Conservation (phyloP, 2,113 vertebrate genomes). For the Chroicocephalus ridibundus region DNA sequence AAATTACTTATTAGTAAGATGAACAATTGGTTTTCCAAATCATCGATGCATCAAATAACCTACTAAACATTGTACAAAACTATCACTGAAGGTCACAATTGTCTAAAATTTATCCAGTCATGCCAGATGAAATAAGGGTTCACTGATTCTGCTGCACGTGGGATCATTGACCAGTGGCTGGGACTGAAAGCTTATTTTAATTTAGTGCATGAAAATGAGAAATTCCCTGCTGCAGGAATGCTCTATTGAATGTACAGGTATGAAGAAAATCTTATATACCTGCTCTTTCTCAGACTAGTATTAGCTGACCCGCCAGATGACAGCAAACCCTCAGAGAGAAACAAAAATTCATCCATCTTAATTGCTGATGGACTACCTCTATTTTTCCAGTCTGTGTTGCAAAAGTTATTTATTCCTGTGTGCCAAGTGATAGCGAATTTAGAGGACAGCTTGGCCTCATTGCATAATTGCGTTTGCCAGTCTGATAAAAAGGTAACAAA, state of each 20-base stretch:
- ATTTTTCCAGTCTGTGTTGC: background rate
- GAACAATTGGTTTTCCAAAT: background rate
- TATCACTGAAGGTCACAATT: background rate
- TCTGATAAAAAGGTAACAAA: background rate
- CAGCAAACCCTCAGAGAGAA: background rate
- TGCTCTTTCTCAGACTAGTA: background rate
- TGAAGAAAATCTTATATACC: background rate
- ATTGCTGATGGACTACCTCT: background rate
- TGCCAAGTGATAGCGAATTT: background rate
- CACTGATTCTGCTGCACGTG: background rate
- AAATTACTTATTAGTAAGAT: background rate
- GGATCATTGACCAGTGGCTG: background rate
- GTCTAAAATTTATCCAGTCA: background rate
- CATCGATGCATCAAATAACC: background rate
- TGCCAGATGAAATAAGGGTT: background rate
- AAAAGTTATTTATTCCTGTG: background rate
- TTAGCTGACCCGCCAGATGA: background rate
- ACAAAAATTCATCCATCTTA: background rate
- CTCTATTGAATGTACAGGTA: background rate
- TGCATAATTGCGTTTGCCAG: background rate
- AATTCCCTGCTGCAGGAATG: background rate
- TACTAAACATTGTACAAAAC: background rate
- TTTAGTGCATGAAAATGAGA: background rate
- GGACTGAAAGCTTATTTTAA: background rate
- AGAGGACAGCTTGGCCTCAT: background rate